Evolutionary conservation across 2,113 vertebrate species (phyloP).

Genomic region (Butorides virescens): DNA sequence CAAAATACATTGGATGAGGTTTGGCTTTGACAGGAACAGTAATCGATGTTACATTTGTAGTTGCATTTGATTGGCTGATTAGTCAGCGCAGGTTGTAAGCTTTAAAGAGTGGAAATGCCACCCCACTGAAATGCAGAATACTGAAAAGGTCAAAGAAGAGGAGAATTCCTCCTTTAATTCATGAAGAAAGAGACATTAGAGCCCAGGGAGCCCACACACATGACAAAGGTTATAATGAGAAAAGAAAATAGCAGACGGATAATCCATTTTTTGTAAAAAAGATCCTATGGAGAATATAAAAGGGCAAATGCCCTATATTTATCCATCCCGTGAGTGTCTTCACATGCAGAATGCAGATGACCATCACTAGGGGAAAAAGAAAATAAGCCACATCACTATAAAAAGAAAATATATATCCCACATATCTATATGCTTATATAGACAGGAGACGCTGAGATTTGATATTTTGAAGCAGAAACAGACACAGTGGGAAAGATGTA

Average conservation of each 20-base stretch:
- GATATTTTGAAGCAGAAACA: conserved; percentile 15
- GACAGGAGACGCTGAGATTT: not conserved
- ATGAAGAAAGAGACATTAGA: conserved; percentile 27
- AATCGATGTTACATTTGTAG: conserved; percentile 40
- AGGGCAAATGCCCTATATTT: conserved; percentile 7
- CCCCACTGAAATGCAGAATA: conserved; percentile 48
- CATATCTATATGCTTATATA: not conserved
- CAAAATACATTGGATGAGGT: not conserved
- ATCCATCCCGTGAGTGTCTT: not conserved
- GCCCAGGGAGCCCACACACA: not conserved
- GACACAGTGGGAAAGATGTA: not conserved
- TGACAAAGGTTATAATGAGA: conserved; percentile 52
- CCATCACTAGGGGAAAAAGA: not conserved
- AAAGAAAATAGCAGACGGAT: conserved; percentile 35
- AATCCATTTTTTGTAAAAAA: conserved; percentile 53
- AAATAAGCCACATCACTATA: not conserved
- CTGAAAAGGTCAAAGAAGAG: conserved; percentile 62
- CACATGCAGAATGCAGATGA: not conserved
- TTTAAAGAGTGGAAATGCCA: conserved; percentile 52
- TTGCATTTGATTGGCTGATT: conserved; percentile 44
- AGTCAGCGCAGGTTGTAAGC: conserved; percentile 15
- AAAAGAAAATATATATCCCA: not conserved
- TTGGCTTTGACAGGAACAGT: not conserved
- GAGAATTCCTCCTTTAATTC: conserved; percentile 46
- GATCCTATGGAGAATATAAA: not conserved